Base-by-base conservation (phyloP, 2,888 invertebrate genomes). In the Netelia fuscicornis region DNA sequence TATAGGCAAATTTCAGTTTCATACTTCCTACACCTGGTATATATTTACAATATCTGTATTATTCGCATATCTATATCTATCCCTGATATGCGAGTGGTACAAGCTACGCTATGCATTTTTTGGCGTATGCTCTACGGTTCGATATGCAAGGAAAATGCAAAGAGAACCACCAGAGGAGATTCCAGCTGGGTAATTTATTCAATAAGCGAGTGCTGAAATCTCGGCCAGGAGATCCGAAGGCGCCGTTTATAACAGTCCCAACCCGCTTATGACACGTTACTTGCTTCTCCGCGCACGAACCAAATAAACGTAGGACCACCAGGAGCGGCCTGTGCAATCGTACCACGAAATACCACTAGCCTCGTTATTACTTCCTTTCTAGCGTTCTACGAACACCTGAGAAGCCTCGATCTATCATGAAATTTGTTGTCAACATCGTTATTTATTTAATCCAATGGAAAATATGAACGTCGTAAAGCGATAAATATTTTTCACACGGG, bases 101-200 rank as follows among this genome's bases (percentile, higher is more conserved):
- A 37, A 37, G 37, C 37, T 6, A 37, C 6, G 37, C 3, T 37
- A 37, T 37, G 37, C 37, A 37, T 37, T 37, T 37, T 37, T 37
- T 37, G 1, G 37, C 37, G 37, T 37, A 37, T 37, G 37, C 3
- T 6, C 37, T 52, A 42, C 3, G 58, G 10, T n/a, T 30, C 54
- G 71, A 71, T 58, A 71, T 71, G 71, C 71, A 71, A 71, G 71
- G 56, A 48, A 30, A 30, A 71, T 71, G 30, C 71, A 71, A 71
- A 30, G 30, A 17, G 52, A n/a, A 23, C 52, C 6, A n/a, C 23
- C 9, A n/a, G 48, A 25, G 52, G 25, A 25, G 42, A n/a, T 52
- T 25, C 67, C 48, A 52, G 20, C 72, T 54, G 9, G 44, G 72
- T 56, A 56, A 72, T 72, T 72, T 72, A 72, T 72, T 72, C 72